Percentiles rank a stretch among this genome's conserved stretches.
These are phyloP conservation scores for Alces alces DNA, from an alignment of 2,113 vertebrate species.

Conservation along the genomic window DNA sequence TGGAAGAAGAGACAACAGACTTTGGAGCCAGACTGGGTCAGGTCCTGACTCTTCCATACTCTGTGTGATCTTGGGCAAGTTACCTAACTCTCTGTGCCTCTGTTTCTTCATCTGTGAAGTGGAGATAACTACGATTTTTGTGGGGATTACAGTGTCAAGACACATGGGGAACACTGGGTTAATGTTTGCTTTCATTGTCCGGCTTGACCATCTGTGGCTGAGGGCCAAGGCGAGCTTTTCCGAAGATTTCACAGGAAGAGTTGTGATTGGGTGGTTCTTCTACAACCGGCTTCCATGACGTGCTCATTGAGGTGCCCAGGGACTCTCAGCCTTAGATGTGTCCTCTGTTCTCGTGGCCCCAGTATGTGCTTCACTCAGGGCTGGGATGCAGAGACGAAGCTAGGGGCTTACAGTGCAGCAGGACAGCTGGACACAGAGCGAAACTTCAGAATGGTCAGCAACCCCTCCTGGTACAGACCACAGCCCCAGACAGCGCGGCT, in stretches of 20 bases:
- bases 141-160: background rate
- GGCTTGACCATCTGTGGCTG: background rate
- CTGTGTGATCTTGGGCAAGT: background rate
- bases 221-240: background rate
- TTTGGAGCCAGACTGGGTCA: background rate
- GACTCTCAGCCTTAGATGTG: background rate
- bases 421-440: background rate
- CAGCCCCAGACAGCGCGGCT: background rate
- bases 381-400: background rate
- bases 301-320: background rate
- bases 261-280: background rate
- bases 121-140: background rate
- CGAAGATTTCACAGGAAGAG: background rate
- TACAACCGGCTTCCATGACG: background rate
- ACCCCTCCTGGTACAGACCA: background rate
- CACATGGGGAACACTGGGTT: accelerated
- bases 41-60: background rate
- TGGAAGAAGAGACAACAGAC: background rate
- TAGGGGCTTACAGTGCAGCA: background rate
- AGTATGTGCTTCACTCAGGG: background rate
- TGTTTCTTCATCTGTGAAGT: background rate
- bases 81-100: background rate
- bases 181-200: background rate
- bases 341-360: background rate
- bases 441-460: background rate